Evolutionary conservation across 2,113 vertebrate genomes (phyloP), one percentile per base, ranked within the genome.

Genomic region (Lonchura striata): DNA sequence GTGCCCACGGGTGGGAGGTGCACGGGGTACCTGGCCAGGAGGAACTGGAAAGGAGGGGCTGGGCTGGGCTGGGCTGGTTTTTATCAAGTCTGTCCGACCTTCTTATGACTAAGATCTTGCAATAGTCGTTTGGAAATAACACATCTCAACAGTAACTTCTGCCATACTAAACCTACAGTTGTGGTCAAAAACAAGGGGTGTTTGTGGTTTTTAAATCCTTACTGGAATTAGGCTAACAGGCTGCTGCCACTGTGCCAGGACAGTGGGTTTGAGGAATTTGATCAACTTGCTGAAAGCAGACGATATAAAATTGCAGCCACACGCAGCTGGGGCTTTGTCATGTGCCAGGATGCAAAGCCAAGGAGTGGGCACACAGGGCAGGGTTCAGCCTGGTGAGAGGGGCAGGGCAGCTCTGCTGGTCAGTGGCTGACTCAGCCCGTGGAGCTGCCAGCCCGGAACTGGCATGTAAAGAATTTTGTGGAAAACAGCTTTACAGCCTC

Each of bases 91-190:
- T 86, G 41, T 82, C 71, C 46, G 60, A 83, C 79, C 88, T 81
- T 57, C 78, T 85, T 74, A 15, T 41, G 20, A 41, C 44, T 61
- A 31, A 66, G 52, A 13, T 39, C 91, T 80, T 82, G 65, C 80
- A 68, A 21, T 52, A 79, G 88, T 54, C 92, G 82, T 94, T 89
- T 85, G 95, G 75, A 90, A 96, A 85, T 93, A 89, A 87, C 64
- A 52, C 93, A 92, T 97, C 95, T 97, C 89, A 96, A 14, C 95
- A 90, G 87, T 84, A 93, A 47, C 69, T 82, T 63, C 52, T 82
- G 93, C 66, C 90, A 33, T 94, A 80, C 90, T 94, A 91, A 95
- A 77, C 59, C 53, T 81, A 60, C 2, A 6, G 93, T 20, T 25
- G 4, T 47, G 57, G 66, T 80, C 86, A 95, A 95, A 72, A 78